phyloP scores from a whole-genome alignment of 2,797 vertebrate species.

The Rousettus madagascariensis region DNA sequence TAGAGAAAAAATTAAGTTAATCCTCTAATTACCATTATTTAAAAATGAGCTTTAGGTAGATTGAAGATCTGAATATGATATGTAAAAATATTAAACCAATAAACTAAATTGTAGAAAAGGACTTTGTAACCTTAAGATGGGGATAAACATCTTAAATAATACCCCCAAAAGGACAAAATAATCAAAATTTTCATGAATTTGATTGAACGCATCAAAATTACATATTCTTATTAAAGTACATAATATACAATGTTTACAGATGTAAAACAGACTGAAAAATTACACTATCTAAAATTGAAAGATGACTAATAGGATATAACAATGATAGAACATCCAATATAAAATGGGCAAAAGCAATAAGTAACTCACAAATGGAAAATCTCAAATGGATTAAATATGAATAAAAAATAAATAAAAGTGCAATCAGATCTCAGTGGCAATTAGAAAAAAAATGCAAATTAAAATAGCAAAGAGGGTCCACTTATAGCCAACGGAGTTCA shows the following conservation, averaged over 20 bases:
- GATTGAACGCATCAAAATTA: not conserved
- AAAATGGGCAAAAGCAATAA: not conserved
- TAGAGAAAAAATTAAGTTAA: not conserved
- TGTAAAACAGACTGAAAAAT: not conserved
- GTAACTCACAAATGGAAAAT: slow-evolving; percentile 27
- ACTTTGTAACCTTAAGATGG: not conserved
- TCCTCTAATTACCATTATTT: not conserved
- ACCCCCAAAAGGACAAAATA: not conserved
- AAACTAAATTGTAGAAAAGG: not conserved
- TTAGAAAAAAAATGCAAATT: slow-evolving; percentile 49
- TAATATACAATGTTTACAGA: not conserved
- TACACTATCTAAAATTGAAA: not conserved
- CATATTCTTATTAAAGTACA: not conserved
- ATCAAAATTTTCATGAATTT: not conserved
- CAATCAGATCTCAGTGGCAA: slow-evolving; percentile 46
- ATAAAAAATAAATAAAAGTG: slow-evolving; percentile 12
- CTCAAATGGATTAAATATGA: slow-evolving; percentile 27
- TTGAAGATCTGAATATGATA: not conserved
- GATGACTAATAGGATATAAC: not conserved
- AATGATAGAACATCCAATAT: not conserved
- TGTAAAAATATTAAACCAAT: not conserved
- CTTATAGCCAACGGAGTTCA: slow-evolving; percentile 11
- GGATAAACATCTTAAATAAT: not conserved
- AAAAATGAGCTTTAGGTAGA: not conserved
- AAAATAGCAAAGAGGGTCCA: slow-evolving; percentile 39